Conservation (phyloP, 2,113 vertebrate genomes). For the Antigone vipio region DNA sequence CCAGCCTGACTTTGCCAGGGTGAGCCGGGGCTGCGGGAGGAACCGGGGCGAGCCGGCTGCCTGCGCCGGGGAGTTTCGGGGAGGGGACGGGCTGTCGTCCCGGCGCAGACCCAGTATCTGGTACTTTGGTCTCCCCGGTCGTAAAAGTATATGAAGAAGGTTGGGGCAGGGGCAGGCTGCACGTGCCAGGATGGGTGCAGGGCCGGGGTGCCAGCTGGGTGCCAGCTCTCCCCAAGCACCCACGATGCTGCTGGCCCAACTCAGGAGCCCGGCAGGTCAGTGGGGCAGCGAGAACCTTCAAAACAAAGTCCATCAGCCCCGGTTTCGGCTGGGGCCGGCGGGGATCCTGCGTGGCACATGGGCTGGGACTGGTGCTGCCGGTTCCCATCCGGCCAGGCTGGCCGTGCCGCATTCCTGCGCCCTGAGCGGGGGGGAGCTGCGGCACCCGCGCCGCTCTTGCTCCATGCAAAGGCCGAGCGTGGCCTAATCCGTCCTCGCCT, state of each 20-base stretch:
- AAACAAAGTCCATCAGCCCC: background rate
- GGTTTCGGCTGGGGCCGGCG: background rate
- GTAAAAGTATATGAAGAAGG: background rate
- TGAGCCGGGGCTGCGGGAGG: background rate
- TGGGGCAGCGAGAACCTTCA: background rate
- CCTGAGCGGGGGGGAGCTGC: background rate
- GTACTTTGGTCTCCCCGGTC: background rate
- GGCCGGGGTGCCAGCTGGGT: background rate
- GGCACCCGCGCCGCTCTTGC: background rate
- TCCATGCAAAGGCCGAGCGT: background rate
- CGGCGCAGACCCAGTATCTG: background rate
- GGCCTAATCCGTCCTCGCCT: background rate
- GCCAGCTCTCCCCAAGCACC: background rate
- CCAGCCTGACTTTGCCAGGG: background rate
- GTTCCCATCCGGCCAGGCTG: background rate
- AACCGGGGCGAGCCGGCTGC: background rate
- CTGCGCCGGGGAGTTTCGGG: background rate
- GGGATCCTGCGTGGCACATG: background rate
- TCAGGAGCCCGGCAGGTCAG: background rate
- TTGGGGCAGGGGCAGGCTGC: background rate
- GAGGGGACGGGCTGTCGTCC: background rate
- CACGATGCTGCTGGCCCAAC: fast-evolving
- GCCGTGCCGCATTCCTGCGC: background rate
- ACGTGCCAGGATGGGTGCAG: background rate
- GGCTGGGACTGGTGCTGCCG: background rate